Percentiles rank a stretch among this genome's conserved stretches.
phyloP scores from a whole-genome alignment of 2,113 vertebrate species.

The Epinephelus cyanopodus region DNA sequence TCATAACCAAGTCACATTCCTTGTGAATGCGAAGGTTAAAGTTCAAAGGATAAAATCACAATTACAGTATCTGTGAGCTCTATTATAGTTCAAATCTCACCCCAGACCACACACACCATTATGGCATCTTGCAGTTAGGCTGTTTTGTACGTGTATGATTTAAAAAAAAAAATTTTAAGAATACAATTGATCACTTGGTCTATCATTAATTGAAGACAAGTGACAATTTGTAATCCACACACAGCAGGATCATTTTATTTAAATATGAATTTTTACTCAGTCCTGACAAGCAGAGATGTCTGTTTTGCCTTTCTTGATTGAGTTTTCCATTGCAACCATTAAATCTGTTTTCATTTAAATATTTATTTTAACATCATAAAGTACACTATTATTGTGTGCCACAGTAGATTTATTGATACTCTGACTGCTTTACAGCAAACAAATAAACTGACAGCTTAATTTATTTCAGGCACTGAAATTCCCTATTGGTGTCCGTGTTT shows the following conservation, averaged over 20 bases:
- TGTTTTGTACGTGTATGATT: not conserved
- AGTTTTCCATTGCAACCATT: not conserved
- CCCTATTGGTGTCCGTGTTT: not conserved
- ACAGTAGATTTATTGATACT: not conserved
- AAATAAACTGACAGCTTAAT: not conserved
- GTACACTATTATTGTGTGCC: not conserved
- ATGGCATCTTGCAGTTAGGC: not conserved
- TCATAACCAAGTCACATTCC: no score
- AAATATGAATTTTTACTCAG: not conserved
- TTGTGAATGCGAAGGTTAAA: no score
- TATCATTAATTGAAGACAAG: not conserved
- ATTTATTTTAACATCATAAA: not conserved
- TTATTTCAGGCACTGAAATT: not conserved
- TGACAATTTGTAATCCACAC: not conserved
- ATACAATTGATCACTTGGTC: not conserved
- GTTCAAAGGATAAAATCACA: not conserved
- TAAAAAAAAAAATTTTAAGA: not conserved
- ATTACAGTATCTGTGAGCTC: not conserved
- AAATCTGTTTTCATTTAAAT: not conserved
- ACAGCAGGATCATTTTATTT: not conserved
- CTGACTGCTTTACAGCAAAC: not conserved
- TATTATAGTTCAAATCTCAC: not conserved
- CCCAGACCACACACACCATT: not conserved
- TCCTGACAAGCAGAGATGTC: not conserved
- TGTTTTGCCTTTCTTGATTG: not conserved